These are phyloP conservation scores for Cheilinus undulatus DNA, from an alignment of 2,113 vertebrate species.

Conservation along the genomic window DNA sequence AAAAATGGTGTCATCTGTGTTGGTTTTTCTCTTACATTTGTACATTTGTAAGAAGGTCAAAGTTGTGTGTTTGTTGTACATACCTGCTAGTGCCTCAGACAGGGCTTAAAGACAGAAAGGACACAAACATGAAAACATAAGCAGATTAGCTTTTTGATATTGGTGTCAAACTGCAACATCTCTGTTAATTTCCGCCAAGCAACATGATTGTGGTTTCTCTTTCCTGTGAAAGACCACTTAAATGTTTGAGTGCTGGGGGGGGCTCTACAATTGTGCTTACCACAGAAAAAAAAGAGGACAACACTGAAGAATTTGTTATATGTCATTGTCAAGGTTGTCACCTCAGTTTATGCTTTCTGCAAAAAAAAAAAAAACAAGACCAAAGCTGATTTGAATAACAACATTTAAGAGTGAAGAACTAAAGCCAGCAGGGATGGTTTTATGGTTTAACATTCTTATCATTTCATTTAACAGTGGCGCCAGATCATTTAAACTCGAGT, in stretches of 20 bases:
- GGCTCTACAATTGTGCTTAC: constrained; percentile 56
- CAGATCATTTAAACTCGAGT: too few species aligned
- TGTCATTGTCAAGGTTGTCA: constrained; percentile 45
- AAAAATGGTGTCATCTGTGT: constrained; percentile 38
- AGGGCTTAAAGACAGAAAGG: constrained; percentile 42
- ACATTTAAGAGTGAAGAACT: background rate
- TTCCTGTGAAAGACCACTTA: constrained; percentile 70
- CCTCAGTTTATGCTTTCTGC: constrained; percentile 22
- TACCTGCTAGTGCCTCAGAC: constrained; percentile 46
- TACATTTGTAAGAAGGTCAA: background rate
- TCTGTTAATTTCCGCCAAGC: constrained; percentile 37
- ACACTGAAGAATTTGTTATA: background rate
- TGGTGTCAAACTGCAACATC: background rate
- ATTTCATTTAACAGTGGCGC: too few species aligned
- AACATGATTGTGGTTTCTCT: constrained; percentile 57
- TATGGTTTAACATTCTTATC: background rate
- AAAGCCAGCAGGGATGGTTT: background rate
- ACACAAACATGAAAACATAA: background rate
- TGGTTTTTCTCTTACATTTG: background rate
- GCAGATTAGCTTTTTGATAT: background rate
- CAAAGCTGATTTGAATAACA: background rate
- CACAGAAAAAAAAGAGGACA: constrained; percentile 37
- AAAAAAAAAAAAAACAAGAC: constrained; percentile 19
- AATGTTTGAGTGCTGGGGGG: background rate
- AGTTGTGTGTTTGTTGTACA: background rate